phyloP scores from a whole-genome alignment of 2,888 invertebrate genomes.

The Plemyria rubiginata region DNA sequence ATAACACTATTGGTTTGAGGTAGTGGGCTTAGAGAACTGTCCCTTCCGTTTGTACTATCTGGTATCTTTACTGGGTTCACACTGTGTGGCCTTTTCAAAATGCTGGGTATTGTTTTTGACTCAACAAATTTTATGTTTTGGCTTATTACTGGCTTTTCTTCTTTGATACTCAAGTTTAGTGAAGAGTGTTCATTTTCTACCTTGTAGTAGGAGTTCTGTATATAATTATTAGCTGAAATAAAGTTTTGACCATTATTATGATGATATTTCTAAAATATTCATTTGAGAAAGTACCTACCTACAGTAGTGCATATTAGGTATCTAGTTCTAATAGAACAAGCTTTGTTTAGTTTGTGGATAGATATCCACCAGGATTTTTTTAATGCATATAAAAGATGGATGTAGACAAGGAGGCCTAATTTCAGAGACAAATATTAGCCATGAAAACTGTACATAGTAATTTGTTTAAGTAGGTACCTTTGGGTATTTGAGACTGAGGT shows the following conservation, averaged over 20 bases:
- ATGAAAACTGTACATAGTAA: neutral
- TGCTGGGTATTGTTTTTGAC: constrained; percentile 63
- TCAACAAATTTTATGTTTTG: constrained; percentile 60
- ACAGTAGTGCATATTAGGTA: too few relatives aligned
- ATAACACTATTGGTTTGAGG: constrained; percentile 51
- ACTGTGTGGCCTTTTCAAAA: constrained; percentile 58
- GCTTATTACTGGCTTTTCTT: constrained; percentile 51
- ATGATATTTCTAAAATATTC: neutral
- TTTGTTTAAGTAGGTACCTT: constrained; percentile 43
- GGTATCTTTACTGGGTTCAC: constrained; percentile 55
- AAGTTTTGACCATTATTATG: constrained; percentile 1
- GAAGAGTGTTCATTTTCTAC: constrained; percentile 71
- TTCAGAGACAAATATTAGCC: neutral
- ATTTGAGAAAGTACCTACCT: neutral
- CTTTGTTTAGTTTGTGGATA: too few relatives aligned
- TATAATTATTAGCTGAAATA: constrained; percentile 58
- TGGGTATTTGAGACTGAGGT: constrained; percentile 44
- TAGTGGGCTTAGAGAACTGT: constrained; percentile 65
- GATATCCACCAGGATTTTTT: too few relatives aligned
- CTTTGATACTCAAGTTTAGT: constrained; percentile 48
- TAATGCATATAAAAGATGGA: too few relatives aligned
- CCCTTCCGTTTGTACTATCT: constrained; percentile 61
- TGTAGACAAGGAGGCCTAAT: neutral
- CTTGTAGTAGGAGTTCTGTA: constrained; percentile 69
- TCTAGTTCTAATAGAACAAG: too few relatives aligned